Evolutionary conservation across 2,888 invertebrate genomes (phyloP).

Genomic region (Sphaerophoria rueppellii): DNA sequence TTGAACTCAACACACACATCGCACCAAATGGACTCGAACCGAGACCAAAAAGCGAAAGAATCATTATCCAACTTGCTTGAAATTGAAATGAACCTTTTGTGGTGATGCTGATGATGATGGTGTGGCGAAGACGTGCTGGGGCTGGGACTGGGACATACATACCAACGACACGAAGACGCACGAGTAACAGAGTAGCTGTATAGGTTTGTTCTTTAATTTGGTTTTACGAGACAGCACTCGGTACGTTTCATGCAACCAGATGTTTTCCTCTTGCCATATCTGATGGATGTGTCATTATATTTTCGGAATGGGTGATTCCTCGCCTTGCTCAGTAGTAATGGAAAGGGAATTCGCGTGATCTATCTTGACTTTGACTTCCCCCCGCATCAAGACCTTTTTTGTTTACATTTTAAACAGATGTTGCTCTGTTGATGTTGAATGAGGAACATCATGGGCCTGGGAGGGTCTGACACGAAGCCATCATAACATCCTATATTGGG

Average conservation of each 20-base stretch:
- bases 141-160: too few species aligned
- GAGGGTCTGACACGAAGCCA: conserved; percentile 47
- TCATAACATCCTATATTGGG: conserved; percentile 42
- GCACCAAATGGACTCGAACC: conserved; percentile 69
- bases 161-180: not conserved
- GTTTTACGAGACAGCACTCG: conserved; percentile 49
- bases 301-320: not conserved
- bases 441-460: conserved; percentile 34
- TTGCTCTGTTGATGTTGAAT: conserved; percentile 55
- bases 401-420: conserved; percentile 51
- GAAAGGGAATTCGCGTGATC: conserved; percentile 57
- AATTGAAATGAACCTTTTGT: conserved; percentile 37
- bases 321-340: conserved; percentile 5
- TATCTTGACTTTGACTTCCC: conserved; percentile 26
- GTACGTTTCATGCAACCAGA: conserved; percentile 48
- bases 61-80: conserved; percentile 44
- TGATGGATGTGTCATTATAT: conserved; percentile 48
- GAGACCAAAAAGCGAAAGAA: not conserved
- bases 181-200: not conserved
- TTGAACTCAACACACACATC: conserved; percentile 72
- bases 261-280: conserved; percentile 56
- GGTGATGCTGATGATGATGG: conserved; percentile 2
- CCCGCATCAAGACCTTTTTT: conserved; percentile 11
- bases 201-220: conserved; percentile 32
- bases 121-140: not conserved